Base-by-base conservation (phyloP, 2,113 vertebrate species). In the Alosa alosa region DNA sequence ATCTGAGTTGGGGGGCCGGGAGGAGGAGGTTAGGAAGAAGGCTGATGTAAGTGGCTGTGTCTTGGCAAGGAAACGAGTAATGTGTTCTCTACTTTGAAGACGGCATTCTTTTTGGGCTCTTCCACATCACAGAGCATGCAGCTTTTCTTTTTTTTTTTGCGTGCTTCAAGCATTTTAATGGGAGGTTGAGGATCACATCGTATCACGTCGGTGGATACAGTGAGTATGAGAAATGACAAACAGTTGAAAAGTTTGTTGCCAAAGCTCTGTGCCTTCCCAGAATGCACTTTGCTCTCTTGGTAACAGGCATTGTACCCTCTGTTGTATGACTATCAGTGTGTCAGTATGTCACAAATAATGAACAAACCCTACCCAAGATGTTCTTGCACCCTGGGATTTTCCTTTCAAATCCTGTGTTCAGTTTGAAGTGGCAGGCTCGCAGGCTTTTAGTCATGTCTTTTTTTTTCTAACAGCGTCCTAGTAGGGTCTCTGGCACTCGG, bases 331-430 rank as follows among this genome's bases (percentile, higher is more conserved):
- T 17, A 13, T 78, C 72, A 78, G 31, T 39, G 13, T 39, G 31
- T 78, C 72, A 78, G 72, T 78, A 15, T 78, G 72, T 78, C 72
- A 78, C 25, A 78, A 78, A 78, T 36, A 78, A 78, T 36, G 72
- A 78, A 78, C 3, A 78, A 36, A 78, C n/a, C 31, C 6, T 20
- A 22, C n/a, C 6, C 20, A 64, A 8, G 20, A 22, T 20, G 25
- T n/a, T 72, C 36, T 31, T 31, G 72, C 17, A 78, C 31, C 72
- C 72, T 78, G 31, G 72, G 72, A 78, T 78, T 78, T 78, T 78
- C 64, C 31, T 78, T 78, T 78, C 72, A 78, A 78, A 15, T 13
- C 36, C 31, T 15, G 72, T 78, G 10, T 78, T 39, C 72, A 78
- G 72, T 78, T 78, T 78, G 25, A 78, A 78, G 36, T 78, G 72